Percentiles rank a stretch among this genome's conserved stretches.
Evolutionary conservation across 2,888 invertebrate genomes (phyloP).

Genomic region (Heteromyza rotundicornis): DNA sequence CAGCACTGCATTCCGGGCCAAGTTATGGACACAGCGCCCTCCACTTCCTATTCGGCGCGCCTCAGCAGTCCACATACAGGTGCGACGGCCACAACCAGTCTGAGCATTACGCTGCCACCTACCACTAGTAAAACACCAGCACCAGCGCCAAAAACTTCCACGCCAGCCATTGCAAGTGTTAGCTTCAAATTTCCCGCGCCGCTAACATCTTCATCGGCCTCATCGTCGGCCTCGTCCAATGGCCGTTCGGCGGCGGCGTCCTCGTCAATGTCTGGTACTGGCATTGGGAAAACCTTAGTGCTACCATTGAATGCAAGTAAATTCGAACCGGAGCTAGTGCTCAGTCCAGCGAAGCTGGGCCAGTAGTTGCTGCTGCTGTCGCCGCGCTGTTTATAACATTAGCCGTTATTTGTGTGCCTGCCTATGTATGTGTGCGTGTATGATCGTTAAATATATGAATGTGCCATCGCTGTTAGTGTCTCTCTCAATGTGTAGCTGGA

Average conservation of each 20-base stretch:
- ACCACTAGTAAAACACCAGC: background rate
- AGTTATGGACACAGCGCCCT: constrained; percentile 36
- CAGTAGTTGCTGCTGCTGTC: constrained; percentile 55
- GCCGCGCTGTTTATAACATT: constrained; percentile 32
- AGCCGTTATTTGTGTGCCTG: constrained; percentile 11
- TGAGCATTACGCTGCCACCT: constrained; percentile 44
- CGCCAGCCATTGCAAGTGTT: background rate
- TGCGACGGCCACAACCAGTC: constrained; percentile 39
- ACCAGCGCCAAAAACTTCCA: background rate
- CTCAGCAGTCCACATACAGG: constrained; percentile 22
- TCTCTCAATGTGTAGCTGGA: background rate
- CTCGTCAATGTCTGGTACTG: constrained; percentile 14
- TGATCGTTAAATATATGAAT: background rate
- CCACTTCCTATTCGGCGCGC: constrained; percentile 20
- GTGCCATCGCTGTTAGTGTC: background rate
- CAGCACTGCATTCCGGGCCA: constrained; percentile 47
- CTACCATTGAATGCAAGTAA: constrained; percentile 38
- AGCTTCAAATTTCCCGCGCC: constrained; percentile 32
- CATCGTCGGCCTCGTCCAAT: constrained; percentile 21
- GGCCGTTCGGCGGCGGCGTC: background rate
- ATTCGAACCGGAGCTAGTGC: constrained; percentile 60
- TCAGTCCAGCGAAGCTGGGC: constrained; percentile 63
- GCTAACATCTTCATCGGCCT: constrained; percentile 32
- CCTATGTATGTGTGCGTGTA: constrained; percentile 24
- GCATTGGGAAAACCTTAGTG: no score